These are phyloP conservation scores for Dendrocopos noguchii DNA, from an alignment of 2,113 vertebrate genomes.

Conservation along the genomic window DNA sequence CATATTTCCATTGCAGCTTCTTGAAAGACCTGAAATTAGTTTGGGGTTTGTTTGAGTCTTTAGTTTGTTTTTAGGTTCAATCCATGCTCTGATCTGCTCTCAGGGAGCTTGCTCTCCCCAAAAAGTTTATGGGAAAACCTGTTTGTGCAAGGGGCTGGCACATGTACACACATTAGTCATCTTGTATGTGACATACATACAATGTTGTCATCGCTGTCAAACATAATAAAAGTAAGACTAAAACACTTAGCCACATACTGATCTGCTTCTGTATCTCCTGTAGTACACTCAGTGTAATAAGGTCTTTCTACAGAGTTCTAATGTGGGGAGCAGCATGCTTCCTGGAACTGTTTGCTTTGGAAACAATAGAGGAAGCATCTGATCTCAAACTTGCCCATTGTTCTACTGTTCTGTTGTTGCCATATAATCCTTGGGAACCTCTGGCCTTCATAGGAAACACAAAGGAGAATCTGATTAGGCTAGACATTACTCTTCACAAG, in stretches of 20 bases:
- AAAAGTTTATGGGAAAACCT: constrained; percentile 32
- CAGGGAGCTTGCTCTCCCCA: constrained; percentile 27
- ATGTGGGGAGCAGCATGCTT: background rate
- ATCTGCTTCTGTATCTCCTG: constrained; percentile 58
- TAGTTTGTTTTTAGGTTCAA: background rate
- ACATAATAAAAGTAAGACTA: constrained; percentile 59
- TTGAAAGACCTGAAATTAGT: constrained; percentile 13
- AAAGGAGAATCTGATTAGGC: background rate
- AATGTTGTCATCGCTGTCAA: constrained; percentile 62
- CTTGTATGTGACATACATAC: constrained; percentile 17
- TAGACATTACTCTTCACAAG: background rate
- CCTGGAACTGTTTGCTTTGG: constrained; percentile 69
- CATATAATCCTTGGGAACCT: background rate
- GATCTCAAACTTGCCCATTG: constrained; percentile 47
- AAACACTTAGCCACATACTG: constrained; percentile 68
- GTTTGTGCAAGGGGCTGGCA: constrained; percentile 19
- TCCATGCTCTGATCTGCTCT: constrained; percentile 26
- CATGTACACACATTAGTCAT: constrained; percentile 57
- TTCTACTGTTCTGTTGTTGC: constrained; percentile 24
- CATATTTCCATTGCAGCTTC: constrained; percentile 28
- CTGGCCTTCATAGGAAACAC: constrained; percentile 18
- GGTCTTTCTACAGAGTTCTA: background rate
- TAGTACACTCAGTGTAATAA: background rate
- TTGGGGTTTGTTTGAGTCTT: background rate
- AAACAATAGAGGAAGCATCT: constrained; percentile 59